Evolutionary conservation across 1,140 invertebrate species (phyloP), one percentile per base, ranked within the genome.

Genomic region (Ostrea denselamellosa): DNA sequence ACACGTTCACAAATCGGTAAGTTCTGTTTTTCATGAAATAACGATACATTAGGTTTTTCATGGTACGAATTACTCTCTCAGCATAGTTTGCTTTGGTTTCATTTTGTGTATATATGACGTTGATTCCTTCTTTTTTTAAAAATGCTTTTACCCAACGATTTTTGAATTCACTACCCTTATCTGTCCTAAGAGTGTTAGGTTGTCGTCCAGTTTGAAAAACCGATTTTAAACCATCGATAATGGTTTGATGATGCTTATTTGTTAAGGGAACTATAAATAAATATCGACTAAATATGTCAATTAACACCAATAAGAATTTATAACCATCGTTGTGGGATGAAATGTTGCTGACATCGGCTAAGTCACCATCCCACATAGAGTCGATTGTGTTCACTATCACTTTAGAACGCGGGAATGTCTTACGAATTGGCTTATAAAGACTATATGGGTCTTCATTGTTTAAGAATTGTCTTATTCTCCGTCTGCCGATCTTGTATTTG

Each of bases 161-260:
- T 68, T 83, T 82, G 71, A 89, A 89, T 84, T 89, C 84, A 9
- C 51, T 58, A n/a, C 85, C 89, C 28, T 71, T 71, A 53, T 89
- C 89, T 51, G 85, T 85, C 34, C 89, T 68, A 7, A 89, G 56
- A n/a, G 68, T 83, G 14, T 71, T 28, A 0, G 58, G 85, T 71
- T 56, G 86, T 12, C 22, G 54, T 53, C 58, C 86, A 9, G 19
- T 87, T 83, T 28, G 10, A 14, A 54, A 88, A 7, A 68, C 58
- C 28, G 28, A 44, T 22, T 86, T 85, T 25, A 88, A 19, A 22
- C 51, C 62, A 17, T 88, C 62, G 8, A 83, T 82, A 3, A 83
- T 85, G 19, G 17, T 71, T 71, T 86, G 85, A 51, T 86, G 28
- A 7, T 71, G 34, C 52, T 65, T 87, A n/a, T 51, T 86, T 86